Percentiles rank a stretch among this genome's conserved stretches.
Evolutionary conservation across 2,113 vertebrate species (phyloP).

Genomic region (Globicephala melas): DNA sequence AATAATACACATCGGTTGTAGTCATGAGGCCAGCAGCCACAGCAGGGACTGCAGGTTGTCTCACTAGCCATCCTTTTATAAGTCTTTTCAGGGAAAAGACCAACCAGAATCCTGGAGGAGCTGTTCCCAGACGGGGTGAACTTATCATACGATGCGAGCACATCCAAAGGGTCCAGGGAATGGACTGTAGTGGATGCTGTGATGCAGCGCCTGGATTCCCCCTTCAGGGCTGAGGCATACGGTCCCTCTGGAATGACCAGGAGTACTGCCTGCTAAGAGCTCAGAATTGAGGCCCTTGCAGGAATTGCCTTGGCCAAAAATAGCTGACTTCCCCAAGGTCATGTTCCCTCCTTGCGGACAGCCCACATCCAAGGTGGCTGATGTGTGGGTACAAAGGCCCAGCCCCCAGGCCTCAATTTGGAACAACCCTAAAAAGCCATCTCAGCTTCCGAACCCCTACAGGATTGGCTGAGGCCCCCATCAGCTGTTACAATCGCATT

Average conservation of each 20-base stretch:
- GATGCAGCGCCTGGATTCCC: too few relatives aligned
- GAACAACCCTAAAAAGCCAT: neutral
- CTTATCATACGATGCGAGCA: too few relatives aligned
- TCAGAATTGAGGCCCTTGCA: neutral
- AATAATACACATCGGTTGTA: fast-evolving
- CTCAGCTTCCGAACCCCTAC: neutral
- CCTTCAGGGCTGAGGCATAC: neutral
- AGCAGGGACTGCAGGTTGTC: too few relatives aligned
- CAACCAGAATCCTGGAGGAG: neutral
- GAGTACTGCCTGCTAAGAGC: neutral
- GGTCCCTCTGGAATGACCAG: neutral
- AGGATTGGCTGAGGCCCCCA: neutral
- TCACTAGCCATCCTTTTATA: neutral
- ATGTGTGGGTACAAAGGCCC: neutral
- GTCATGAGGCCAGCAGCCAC: neutral
- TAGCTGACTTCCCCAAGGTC: neutral
- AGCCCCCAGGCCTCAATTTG: neutral
- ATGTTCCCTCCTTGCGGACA: neutral
- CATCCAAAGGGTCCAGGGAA: neutral
- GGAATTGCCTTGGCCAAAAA: neutral
- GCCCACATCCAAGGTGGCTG: neutral
- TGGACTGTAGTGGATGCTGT: too few relatives aligned
- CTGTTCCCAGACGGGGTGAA: neutral
- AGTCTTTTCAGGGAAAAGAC: neutral
- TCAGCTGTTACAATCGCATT: neutral